Percentiles rank a stretch among this genome's conserved stretches.
Evolutionary conservation across 2,113 vertebrate species (phyloP).

Genomic region (Tamias sibiricus): DNA sequence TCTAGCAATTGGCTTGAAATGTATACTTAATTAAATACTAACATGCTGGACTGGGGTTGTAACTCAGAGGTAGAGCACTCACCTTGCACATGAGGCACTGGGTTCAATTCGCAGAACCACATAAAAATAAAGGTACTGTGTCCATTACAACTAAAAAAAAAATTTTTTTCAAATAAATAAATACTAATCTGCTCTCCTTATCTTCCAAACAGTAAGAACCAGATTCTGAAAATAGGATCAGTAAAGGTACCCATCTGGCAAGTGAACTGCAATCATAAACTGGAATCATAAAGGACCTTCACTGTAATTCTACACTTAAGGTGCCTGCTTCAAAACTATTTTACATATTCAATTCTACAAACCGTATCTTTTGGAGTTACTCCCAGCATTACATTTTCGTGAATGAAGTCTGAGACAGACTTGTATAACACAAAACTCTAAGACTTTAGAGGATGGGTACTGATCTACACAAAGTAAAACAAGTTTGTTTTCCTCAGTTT

Average conservation of each 20-base stretch:
- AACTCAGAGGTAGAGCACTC: too few relatives aligned
- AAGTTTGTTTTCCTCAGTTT: not conserved
- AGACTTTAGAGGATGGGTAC: not conserved
- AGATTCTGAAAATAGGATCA: not conserved
- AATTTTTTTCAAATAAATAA: too few relatives aligned
- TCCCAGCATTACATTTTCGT: not conserved
- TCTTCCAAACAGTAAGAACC: not conserved
- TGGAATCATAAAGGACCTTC: not conserved
- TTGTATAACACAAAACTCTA: conserved; percentile 15
- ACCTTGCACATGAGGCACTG: too few relatives aligned
- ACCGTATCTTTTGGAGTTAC: not conserved
- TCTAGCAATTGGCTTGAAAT: not conserved
- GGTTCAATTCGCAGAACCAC: too few relatives aligned
- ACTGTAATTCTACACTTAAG: not conserved
- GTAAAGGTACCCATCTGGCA: not conserved
- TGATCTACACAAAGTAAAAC: not conserved
- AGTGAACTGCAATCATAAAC: not conserved
- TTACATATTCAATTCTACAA: not conserved
- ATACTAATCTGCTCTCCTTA: not conserved
- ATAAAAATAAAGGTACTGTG: too few relatives aligned
- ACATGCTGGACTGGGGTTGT: not conserved
- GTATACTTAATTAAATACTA: not conserved
- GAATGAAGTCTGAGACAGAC: not conserved
- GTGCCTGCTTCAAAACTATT: not conserved
- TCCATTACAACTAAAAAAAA: too few relatives aligned